These are phyloP conservation scores for Tympanoctomys barrerae DNA, from an alignment of 2,797 vertebrate genomes.

Conservation along the genomic window DNA sequence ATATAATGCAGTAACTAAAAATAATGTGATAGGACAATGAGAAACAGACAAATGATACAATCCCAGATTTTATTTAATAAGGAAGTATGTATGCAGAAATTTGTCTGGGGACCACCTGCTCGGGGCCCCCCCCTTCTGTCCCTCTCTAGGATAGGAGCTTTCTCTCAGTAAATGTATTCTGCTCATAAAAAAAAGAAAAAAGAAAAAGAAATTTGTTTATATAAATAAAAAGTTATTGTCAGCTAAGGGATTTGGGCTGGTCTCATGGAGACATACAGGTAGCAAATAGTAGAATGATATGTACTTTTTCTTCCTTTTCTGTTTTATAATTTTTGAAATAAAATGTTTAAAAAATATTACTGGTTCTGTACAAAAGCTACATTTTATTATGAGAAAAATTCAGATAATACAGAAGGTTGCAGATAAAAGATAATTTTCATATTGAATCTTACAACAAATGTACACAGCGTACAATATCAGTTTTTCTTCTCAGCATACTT, in stretches of 20 bases:
- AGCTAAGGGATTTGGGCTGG: neutral
- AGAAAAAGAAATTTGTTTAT: too few species aligned
- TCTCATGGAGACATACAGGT: neutral
- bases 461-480: neutral
- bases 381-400: conserved; percentile 27
- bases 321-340: conserved; percentile 18
- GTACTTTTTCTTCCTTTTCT: neutral
- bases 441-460: neutral
- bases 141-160: too few species aligned
- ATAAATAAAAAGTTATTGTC: neutral
- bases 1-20: neutral
- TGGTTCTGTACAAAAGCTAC: neutral
- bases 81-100: neutral
- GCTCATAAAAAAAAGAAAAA: too few species aligned
- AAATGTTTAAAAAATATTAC: neutral
- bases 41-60: neutral
- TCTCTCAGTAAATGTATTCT: too few species aligned
- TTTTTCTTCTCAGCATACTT: neutral
- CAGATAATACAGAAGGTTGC: neutral
- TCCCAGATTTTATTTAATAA: neutral
- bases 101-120: neutral
- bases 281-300: neutral
- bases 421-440: neutral
- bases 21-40: neutral
- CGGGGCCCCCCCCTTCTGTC: too few species aligned